Evolutionary conservation across 2,888 invertebrate genomes (phyloP).

Genomic region (Eutolmus rufibarbis): DNA sequence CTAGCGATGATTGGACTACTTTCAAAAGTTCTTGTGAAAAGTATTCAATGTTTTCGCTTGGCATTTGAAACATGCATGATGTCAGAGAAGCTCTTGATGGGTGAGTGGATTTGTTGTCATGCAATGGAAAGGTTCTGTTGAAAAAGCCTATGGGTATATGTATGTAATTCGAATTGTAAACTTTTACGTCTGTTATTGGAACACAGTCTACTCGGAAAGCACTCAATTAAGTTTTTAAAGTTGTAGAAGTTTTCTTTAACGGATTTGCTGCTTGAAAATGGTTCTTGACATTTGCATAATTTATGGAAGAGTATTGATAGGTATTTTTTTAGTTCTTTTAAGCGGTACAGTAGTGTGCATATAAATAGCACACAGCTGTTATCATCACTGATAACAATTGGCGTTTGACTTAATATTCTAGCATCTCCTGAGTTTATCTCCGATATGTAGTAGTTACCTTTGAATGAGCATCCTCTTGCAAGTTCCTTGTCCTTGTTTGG

Average conservation of each 20-base stretch:
- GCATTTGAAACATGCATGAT: neutral
- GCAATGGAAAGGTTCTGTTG: neutral
- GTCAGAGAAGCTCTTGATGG: neutral
- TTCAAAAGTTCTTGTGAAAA: neutral
- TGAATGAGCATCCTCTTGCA: too few species aligned
- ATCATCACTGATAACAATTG: too few species aligned
- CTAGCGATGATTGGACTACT: neutral
- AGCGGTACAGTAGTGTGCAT: too few species aligned
- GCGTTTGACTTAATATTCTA: too few species aligned
- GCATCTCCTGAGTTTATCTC: too few species aligned
- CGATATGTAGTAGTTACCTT: too few species aligned
- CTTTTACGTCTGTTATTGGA: neutral
- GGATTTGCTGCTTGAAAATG: neutral
- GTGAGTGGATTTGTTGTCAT: neutral
- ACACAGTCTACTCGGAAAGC: neutral
- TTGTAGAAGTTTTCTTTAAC: neutral
- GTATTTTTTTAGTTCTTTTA: too few species aligned
- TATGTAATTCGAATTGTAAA: neutral
- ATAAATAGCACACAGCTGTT: too few species aligned
- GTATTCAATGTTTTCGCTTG: neutral
- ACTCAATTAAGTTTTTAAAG: neutral
- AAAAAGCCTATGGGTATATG: neutral
- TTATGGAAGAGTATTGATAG: neutral
- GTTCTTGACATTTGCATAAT: neutral
- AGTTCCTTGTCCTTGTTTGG: too few species aligned